phyloP scores from a whole-genome alignment of 2,113 vertebrate genomes.

The Thunnus thynnus region DNA sequence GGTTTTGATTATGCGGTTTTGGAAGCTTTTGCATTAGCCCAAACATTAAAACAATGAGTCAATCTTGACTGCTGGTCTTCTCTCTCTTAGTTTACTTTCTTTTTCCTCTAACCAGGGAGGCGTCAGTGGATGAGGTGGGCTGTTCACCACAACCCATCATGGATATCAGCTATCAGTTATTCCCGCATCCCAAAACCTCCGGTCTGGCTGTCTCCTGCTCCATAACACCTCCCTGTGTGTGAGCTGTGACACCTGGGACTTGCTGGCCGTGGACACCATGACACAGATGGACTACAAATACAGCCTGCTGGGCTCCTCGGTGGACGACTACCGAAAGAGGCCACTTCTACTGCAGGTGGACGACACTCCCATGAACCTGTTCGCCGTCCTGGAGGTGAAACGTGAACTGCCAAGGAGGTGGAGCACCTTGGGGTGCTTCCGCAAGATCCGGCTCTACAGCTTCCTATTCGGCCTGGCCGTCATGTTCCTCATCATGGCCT shows the following conservation, averaged over 20 bases:
- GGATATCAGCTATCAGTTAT: slow-evolving; percentile 43
- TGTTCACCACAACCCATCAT: slow-evolving; percentile 58
- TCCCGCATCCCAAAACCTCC: slow-evolving; percentile 6
- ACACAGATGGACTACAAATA: slow-evolving; percentile 82
- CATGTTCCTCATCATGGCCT: slow-evolving; percentile 92
- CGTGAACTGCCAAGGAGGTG: slow-evolving; percentile 82
- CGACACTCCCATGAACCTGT: slow-evolving; percentile 88
- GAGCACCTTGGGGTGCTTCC: slow-evolving; percentile 83
- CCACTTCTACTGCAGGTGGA: slow-evolving; percentile 81
- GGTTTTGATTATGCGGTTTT: not conserved
- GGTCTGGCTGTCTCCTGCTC: slow-evolving; percentile 11
- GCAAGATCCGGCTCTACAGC: slow-evolving; percentile 89
- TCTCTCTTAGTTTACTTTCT: not conserved
- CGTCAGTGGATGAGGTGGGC: slow-evolving; percentile 55
- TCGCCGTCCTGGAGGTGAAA: slow-evolving; percentile 90
- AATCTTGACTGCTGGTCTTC: not conserved
- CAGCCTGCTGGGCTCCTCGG: slow-evolving; percentile 74
- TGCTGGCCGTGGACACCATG: slow-evolving; percentile 56
- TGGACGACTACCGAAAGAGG: slow-evolving; percentile 76
- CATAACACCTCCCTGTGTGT: slow-evolving; percentile 30
- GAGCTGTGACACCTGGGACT: slow-evolving; percentile 44
- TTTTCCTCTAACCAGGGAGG: slow-evolving; percentile 32
- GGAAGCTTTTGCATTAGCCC: not conserved
- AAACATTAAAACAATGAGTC: not conserved
- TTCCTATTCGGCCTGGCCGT: slow-evolving; percentile 89